These are phyloP conservation scores for Drosophila baimaii DNA, from an alignment of 1,140 invertebrate genomes.

Conservation along the genomic window DNA sequence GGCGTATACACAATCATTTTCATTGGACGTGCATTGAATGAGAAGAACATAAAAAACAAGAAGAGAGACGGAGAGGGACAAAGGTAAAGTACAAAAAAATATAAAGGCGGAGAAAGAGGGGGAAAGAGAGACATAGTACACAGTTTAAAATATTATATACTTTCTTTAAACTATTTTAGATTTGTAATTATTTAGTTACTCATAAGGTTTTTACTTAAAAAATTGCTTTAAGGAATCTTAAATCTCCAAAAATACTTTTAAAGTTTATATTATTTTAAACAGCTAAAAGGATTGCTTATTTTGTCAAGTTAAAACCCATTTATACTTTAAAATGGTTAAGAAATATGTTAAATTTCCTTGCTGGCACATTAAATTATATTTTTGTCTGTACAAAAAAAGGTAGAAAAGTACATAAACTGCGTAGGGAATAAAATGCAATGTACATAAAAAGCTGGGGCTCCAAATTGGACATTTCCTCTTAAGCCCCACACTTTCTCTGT, in stretches of 20 bases:
- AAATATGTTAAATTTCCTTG: neutral
- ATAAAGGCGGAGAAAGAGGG: conserved; percentile 8
- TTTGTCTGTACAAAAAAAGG: neutral
- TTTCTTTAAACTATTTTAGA: neutral
- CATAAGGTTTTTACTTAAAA: too few species aligned
- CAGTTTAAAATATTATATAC: neutral
- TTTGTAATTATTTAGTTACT: too few species aligned
- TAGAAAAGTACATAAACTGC: neutral
- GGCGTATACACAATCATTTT: conserved; percentile 82
- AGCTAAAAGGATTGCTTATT: neutral
- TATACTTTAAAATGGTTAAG: neutral
- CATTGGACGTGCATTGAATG: conserved; percentile 75
- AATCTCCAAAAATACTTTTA: too few species aligned
- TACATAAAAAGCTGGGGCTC: conserved; percentile 5
- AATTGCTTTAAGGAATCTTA: too few species aligned
- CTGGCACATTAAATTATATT: neutral
- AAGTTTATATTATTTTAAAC: neutral
- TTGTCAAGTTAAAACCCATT: neutral
- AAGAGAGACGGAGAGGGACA: conserved; percentile 3
- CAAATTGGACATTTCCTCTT: neutral
- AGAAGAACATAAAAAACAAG: conserved; percentile 7
- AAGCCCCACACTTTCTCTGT: neutral
- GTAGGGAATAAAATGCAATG: conserved; percentile 7
- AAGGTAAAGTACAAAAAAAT: conserved; percentile 18
- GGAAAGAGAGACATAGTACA: neutral